Evolutionary conservation across 2,888 invertebrate species (phyloP), one percentile per base, ranked within the genome.

Genomic region (Drosophila cognata): DNA sequence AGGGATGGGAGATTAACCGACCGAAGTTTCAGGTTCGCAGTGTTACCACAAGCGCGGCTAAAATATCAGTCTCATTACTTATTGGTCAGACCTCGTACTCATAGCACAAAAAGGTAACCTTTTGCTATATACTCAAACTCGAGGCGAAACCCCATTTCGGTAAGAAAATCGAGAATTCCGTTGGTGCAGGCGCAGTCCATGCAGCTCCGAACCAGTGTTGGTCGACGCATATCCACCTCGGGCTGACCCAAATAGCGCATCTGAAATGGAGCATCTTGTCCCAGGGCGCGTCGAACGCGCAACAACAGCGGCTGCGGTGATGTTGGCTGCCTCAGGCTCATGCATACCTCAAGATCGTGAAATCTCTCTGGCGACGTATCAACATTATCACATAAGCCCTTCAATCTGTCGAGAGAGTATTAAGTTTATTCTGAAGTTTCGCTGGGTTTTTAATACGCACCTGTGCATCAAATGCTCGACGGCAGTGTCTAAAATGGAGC

Each of bases 51-150:
- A n/a, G n/a, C n/a, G n/a, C n/a, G n/a, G n/a, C n/a, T n/a, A n/a
- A n/a, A n/a, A n/a, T n/a, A n/a, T n/a, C n/a, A n/a, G n/a, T n/a
- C n/a, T n/a, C n/a, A n/a, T n/a, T n/a, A n/a, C n/a, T n/a, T n/a
- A n/a, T n/a, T n/a, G n/a, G n/a, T n/a, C n/a, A n/a, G n/a, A n/a
- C n/a, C n/a, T n/a, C n/a, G n/a, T n/a, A n/a, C 8, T 13, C 29
- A 29, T 29, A 18, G 29, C 2, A 11, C 11, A n/a, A n/a, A 31
- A 29, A 13, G 7, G 21, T 3, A n/a, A 92, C 97, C 99, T 93
- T 98, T 96, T 1, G 97, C 96, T 82, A 98, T 96, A 91, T 97
- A 99, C 93, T 99, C 99, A 94, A 98, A 98, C 91, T 99, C 99
- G 74, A 98, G 94, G 67, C 97, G 94, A 88, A 97, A 97, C 0